Conservation (phyloP, 23 tunicate species). For the Oikopleura dioica region DNA sequence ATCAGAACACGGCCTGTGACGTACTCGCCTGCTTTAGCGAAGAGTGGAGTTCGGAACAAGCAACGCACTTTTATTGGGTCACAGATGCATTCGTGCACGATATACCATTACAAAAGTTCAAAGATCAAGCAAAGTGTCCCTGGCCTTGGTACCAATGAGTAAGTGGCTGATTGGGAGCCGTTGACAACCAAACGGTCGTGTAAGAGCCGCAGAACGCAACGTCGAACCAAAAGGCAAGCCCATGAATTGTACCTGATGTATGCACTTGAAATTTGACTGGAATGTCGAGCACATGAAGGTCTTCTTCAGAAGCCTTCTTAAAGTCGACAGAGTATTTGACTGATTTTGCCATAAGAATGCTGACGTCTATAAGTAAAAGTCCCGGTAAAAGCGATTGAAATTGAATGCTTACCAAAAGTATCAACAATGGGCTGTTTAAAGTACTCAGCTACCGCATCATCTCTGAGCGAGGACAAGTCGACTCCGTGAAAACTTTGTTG, state of each 20-base stretch:
- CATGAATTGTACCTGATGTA: conserved; percentile 79
- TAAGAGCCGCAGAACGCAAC: conserved; percentile 60
- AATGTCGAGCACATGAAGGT: conserved; percentile 66
- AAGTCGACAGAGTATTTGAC: conserved; percentile 74
- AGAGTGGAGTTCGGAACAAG: conserved; percentile 66
- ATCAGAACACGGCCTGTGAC: conserved; percentile 63
- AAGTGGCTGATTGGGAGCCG: conserved; percentile 86
- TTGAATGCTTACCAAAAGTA: conserved; percentile 41
- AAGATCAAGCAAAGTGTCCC: too few species aligned
- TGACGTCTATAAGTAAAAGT: too few species aligned
- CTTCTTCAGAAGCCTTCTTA: conserved; percentile 69
- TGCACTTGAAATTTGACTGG: conserved; percentile 69
- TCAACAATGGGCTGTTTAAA: conserved; percentile 93
- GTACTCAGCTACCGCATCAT: conserved; percentile 86
- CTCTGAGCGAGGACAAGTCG: conserved; percentile 65
- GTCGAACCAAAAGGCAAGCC: conserved; percentile 98
- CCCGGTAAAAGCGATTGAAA: too few species aligned
- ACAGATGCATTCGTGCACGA: too few species aligned
- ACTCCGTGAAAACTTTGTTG: conserved; percentile 98
- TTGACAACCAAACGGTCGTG: conserved; percentile 20
- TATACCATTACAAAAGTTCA: too few species aligned
- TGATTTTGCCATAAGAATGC: conserved; percentile 85
- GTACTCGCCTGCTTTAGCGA: conserved; percentile 83
- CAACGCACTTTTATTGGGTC: too few species aligned
- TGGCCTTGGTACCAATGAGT: conserved; percentile 99